phyloP scores from a whole-genome alignment of 2,888 invertebrate genomes.

The Brassicogethes aeneus region DNA sequence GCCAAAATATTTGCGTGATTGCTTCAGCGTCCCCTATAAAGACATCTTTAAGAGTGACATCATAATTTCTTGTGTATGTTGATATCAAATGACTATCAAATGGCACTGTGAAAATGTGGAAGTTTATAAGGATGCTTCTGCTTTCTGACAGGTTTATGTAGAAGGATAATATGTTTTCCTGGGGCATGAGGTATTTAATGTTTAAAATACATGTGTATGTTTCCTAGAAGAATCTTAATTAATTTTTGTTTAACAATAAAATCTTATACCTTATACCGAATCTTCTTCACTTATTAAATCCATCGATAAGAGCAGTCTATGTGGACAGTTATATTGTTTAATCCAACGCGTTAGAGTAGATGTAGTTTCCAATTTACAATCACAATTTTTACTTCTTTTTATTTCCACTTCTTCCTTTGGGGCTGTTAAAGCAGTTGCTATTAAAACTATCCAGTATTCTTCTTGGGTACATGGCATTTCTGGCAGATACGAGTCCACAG shows the following conservation, averaged over 20 bases:
- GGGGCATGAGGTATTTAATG: not conserved
- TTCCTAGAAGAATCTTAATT: too few relatives aligned
- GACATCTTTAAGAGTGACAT: conserved; percentile 24
- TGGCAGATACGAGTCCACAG: conserved; percentile 27
- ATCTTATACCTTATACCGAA: too few relatives aligned
- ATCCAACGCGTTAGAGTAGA: not conserved
- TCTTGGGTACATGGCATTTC: conserved; percentile 27
- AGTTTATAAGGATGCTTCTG: not conserved
- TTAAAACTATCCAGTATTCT: conserved; percentile 25
- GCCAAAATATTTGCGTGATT: conserved; percentile 34
- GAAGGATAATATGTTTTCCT: not conserved
- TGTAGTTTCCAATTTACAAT: conserved; percentile 22
- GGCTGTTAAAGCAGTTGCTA: conserved; percentile 30
- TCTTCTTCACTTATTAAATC: too few relatives aligned
- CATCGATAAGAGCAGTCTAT: too few relatives aligned
- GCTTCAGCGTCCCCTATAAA: conserved; percentile 32
- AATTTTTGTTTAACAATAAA: conserved; percentile 20
- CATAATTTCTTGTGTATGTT: conserved; percentile 11
- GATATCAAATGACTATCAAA: conserved; percentile 13
- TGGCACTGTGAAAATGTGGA: conserved; percentile 7
- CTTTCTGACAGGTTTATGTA: conserved; percentile 1
- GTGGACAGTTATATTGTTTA: conserved; percentile 31
- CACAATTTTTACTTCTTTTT: conserved; percentile 32
- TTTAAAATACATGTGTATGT: not conserved
- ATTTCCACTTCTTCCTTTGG: conserved; percentile 26